Base-by-base conservation (phyloP, 2,113 vertebrate genomes). In the Sinocyclocheilus grahami region DNA sequence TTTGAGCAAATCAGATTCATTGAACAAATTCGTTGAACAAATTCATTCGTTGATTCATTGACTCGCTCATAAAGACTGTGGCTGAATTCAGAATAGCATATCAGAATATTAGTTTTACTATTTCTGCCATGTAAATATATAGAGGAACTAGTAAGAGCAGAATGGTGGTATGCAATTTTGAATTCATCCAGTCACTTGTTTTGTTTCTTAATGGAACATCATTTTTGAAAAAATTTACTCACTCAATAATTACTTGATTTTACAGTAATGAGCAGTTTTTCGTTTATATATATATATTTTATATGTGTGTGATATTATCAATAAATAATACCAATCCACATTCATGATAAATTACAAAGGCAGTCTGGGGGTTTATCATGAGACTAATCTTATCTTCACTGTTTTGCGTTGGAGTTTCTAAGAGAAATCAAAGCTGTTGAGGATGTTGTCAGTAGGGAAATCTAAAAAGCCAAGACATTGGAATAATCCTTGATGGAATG, bases 401-500 rank as follows among this genome's bases (percentile, higher is more conserved):
- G 33, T 83, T 72, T 58, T 42, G 72, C 30, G 1, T 30, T 37
- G 13, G 16, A 72, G 67, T 58, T 33, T 37, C 5, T 37, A 24
- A 53, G 18, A 83, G 46, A 24, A 55, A 46, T 72, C 37, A 76
- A 16, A 33, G 18, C 55, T 48, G 46, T 11, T 10, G 20, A 5
- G 24, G 4, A 51, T 86, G 18, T 87, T 85, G 55, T 87, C 86
- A 80, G 89, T 85, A 80, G 84, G 78, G 87, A 86, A 85, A 30
- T 85, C 16, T 53, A 84, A 87, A 86, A 71, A 65, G 83, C 79
- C 86, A 76, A 84, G 79, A 91, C 27, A 60, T 22, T 14, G 72
- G 71, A 89, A 88, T 89, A 92, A 88, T 85, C 88, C 88, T 87
- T 80, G 72, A 87, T 86, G 65, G 89, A 91, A 91, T 89, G 92